Base-by-base conservation (phyloP, 2,888 invertebrate species). In the Heliothis peltigera region DNA sequence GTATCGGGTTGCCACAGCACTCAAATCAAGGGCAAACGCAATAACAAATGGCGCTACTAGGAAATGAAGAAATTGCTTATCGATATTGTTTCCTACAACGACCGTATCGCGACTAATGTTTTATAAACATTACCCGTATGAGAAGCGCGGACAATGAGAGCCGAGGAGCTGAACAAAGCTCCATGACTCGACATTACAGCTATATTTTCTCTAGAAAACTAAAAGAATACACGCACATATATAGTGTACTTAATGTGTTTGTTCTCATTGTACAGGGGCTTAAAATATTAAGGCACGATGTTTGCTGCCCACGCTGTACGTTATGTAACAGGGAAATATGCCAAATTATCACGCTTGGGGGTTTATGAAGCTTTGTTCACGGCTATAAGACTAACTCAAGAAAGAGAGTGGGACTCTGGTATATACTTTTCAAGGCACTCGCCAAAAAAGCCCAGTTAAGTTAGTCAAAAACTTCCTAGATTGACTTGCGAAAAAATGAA, bases 21-120 rank as follows among this genome's bases (percentile, higher is more conserved):
- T 60, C 59, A 67, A 78, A 79, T 75, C 79, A 82, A 84, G 83
- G 80, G 74, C 77, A 63, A 71, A 66, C 32, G 63, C 62, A 70
- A 80, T 71, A 84, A 80, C 75, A 82, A 82, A 68, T 64, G 64
- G 55, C 65, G 59, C 47, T 86, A 81, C 84, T 84, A 85, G 84
- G 89, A 89, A 88, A 85, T 83, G 76, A 77, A 80, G 82, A 81
- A 83, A 84, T 81, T 77, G 80, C 80, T 84, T 87, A 87, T 88
- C 86, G 83, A 81, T 83, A 85, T 77, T 76, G 83, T 83, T 87
- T 84, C 83, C 78, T 81, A 77, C 52, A 80, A 68, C 75, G 70
- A 57, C 77, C 79, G 70, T 82, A 84, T 81, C 83, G 80, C 69
- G 48, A 53, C 56, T 59, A 65, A 75, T 86, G 87, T 89, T 89